Evolutionary conservation across 2,113 vertebrate species (phyloP).

Genomic region (Crocuta crocuta): DNA sequence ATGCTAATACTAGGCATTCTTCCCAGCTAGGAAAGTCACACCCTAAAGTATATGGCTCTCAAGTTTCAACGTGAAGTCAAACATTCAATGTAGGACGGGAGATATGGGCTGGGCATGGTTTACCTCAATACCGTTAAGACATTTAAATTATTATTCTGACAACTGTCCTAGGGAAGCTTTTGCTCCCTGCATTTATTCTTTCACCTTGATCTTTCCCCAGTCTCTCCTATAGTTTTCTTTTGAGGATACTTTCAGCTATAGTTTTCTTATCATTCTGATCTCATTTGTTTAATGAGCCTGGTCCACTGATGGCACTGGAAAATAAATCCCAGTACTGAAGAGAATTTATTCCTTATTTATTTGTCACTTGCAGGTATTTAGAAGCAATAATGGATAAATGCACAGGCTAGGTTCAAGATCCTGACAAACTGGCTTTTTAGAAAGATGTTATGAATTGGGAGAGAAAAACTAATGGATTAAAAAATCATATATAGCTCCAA

Average conservation of each 20-base stretch:
- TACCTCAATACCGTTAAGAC: not conserved
- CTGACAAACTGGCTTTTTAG: not conserved
- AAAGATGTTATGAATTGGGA: not conserved
- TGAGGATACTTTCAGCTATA: not conserved
- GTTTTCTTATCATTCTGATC: not conserved
- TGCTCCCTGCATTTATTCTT: not conserved
- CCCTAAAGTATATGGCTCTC: not conserved
- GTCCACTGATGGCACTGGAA: not conserved
- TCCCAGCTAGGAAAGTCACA: not conserved
- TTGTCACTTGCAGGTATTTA: not conserved
- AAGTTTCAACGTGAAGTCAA: not conserved
- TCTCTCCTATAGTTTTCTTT: not conserved
- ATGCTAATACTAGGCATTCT: too few relatives aligned
- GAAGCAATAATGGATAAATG: not conserved
- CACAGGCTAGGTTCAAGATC: not conserved
- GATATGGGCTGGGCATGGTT: not conserved
- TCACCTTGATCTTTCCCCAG: not conserved
- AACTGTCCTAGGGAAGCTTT: not conserved
- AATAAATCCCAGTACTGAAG: not conserved
- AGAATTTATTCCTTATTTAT: not conserved
- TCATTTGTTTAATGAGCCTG: not conserved
- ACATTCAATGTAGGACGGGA: not conserved
- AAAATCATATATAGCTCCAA: not conserved
- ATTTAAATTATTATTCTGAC: not conserved
- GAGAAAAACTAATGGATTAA: not conserved